phyloP scores from a whole-genome alignment of 2,888 invertebrate species.

The Torymus texanus region DNA sequence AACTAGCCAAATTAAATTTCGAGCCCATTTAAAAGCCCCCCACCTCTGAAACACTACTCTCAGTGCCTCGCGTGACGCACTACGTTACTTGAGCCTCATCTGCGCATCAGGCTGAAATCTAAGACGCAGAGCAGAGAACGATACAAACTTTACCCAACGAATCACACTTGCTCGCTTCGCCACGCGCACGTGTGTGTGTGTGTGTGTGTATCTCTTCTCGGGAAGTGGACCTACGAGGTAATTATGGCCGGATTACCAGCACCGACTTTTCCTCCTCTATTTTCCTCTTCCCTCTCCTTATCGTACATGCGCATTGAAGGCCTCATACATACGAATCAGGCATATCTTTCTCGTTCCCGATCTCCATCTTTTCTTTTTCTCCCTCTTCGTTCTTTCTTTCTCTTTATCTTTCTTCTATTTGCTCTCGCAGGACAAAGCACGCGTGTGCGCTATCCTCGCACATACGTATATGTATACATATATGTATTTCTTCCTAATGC shows the following conservation, averaged over 20 bases:
- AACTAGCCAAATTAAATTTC: background rate
- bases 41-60: too few relatives aligned
- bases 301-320: conserved; percentile 9
- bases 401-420: conserved; percentile 25
- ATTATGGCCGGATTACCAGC: conserved; percentile 23
- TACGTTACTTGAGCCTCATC: too few relatives aligned
- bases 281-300: background rate
- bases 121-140: too few relatives aligned
- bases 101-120: too few relatives aligned
- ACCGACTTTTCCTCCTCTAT: background rate
- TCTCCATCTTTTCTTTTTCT: background rate
- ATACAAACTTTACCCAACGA: too few relatives aligned
- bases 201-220: too few relatives aligned
- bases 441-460: too few relatives aligned
- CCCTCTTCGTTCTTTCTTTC: conserved; percentile 4
- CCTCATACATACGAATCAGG: conserved; percentile 32
- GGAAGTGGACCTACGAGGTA: conserved; percentile 11
- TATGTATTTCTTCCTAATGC: conserved; percentile 5
- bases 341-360: conserved; percentile 1
- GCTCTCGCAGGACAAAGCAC: too few relatives aligned
- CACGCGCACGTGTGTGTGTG: too few relatives aligned
- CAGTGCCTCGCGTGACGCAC: too few relatives aligned
- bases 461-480: too few relatives aligned
- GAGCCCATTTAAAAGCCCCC: background rate
- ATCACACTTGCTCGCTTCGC: too few relatives aligned